Base-by-base conservation (phyloP, 2,113 vertebrate species). In the Peromyscus californicus region DNA sequence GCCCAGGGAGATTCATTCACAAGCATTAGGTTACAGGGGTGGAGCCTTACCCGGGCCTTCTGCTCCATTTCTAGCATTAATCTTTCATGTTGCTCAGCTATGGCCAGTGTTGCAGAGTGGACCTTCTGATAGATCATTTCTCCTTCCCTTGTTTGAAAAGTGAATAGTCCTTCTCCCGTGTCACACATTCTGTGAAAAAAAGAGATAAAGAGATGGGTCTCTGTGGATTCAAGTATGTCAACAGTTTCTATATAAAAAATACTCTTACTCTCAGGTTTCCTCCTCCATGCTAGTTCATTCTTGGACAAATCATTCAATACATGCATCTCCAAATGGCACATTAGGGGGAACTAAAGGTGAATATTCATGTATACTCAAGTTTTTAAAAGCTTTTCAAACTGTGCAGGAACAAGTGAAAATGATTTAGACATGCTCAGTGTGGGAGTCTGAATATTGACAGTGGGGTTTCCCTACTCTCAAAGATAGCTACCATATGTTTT, bases 61-160 rank as follows among this genome's bases (percentile, higher is more conserved):
- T 99, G 99, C 98, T 99, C 99, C 99, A 99, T 99, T 98, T 99
- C 99, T 98, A 99, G 99, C 99, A 99, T 99, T 98, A 99, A 98
- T 98, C 99, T 99, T 98, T 99, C 99, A 82, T 99, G 99, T 96
- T 99, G 99, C 96, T 99, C 99, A 97, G 99, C 99, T 97, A 99
- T 99, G 96, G 99, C 99, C 98, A 99, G 98, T 11, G 99, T 99
- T 96, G 99, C 99, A 87, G 99, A 99, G 98, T 99, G 99, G 93
- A 99, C 99, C 98, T 99, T 99, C 99, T 99, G 99, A 99, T 99
- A 99, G 98, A 99, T 99, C 99, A 99, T 99, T 98, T 99, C 99
- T 91, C 99, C 99, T 99, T 99, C 99, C 97, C 99, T 99, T 65
- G 99, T 99, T 98, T 99, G 99, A 98, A 99, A 99, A 95, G 99